A percentile compares a stretch with the other conserved stretches of the same genome.
Evolutionary conservation across 1,140 invertebrate species (phyloP).

Genomic region (Aphaenogaster rudis): DNA sequence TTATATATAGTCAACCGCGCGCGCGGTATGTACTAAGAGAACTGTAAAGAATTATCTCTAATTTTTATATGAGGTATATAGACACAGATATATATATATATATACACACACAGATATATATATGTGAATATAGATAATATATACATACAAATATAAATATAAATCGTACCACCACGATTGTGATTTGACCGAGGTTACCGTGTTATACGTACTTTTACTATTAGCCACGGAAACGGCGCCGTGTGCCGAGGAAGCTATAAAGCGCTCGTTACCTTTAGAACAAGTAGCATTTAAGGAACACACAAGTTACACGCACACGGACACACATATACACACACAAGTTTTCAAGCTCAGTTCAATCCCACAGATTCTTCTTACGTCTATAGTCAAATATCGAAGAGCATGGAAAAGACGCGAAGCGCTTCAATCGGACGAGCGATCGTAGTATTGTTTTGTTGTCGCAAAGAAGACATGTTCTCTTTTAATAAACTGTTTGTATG

Average conservation of each 20-base stretch:
- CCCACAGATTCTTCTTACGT: slow-evolving; percentile 35
- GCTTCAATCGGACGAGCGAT: slow-evolving; percentile 41
- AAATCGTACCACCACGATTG: slow-evolving; percentile 80
- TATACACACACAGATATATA: slow-evolving; percentile 6
- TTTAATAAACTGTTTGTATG: slow-evolving; percentile 3
- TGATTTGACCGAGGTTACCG: slow-evolving; percentile 86
- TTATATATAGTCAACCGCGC: slow-evolving; percentile 69
- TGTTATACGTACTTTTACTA: slow-evolving; percentile 82
- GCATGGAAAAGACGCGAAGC: slow-evolving; percentile 8
- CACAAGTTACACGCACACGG: slow-evolving; percentile 27
- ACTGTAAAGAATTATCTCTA: slow-evolving; percentile 57
- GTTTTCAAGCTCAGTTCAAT: slow-evolving; percentile 62
- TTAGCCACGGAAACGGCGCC: slow-evolving; percentile 66
- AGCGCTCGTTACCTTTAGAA: slow-evolving; percentile 80
- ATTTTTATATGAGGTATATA: slow-evolving; percentile 67
- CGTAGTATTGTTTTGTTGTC: slow-evolving; percentile 42
- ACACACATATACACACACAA: not conserved
- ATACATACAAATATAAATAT: slow-evolving; percentile 37
- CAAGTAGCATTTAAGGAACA: slow-evolving; percentile 75
- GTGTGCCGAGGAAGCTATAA: slow-evolving; percentile 68
- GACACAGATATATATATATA: slow-evolving; percentile 65
- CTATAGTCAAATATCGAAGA: slow-evolving; percentile 42
- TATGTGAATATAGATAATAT: slow-evolving; percentile 43
- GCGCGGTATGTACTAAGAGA: slow-evolving; percentile 43
- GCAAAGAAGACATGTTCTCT: not conserved